phyloP scores from a whole-genome alignment of 1,140 invertebrate species.

The Trissolcus basalis region DNA sequence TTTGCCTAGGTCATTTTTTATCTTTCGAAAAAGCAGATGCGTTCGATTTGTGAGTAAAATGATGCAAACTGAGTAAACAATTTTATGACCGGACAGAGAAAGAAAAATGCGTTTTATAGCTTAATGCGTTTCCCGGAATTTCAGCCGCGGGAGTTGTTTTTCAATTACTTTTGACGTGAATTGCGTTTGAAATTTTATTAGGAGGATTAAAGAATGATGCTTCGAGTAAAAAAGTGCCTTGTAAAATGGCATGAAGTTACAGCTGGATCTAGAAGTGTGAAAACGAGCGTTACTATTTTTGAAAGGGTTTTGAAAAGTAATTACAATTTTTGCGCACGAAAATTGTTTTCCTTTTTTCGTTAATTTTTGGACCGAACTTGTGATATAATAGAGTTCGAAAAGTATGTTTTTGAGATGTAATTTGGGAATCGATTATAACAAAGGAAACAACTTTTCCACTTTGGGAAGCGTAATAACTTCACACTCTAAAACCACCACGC shows the following conservation, averaged over 20 bases:
- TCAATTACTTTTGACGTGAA: neutral
- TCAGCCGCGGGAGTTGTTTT: neutral
- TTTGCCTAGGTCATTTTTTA: constrained; percentile 3
- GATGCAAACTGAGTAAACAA: constrained; percentile 11
- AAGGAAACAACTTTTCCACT: constrained; percentile 11
- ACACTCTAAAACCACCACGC: constrained; percentile 2
- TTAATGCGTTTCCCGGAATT: constrained; percentile 1
- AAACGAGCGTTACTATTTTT: too few species aligned
- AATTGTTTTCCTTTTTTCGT: too few species aligned
- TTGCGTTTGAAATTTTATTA: neutral
- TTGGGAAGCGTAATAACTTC: constrained; percentile 3
- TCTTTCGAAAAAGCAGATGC: too few species aligned
- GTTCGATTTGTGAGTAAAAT: neutral
- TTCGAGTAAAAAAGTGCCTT: neutral
- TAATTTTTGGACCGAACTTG: too few species aligned
- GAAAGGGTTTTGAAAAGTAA: too few species aligned
- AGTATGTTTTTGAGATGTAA: too few species aligned
- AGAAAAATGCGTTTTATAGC: constrained; percentile 5
- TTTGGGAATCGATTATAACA: neutral
- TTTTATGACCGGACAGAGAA: constrained; percentile 1
- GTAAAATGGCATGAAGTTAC: too few species aligned
- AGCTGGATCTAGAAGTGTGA: too few species aligned
- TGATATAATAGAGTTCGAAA: too few species aligned
- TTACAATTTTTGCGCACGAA: too few species aligned
- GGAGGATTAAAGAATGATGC: too few species aligned